Base-by-base conservation (phyloP, 2,797 vertebrate species). In the Anas acuta region DNA sequence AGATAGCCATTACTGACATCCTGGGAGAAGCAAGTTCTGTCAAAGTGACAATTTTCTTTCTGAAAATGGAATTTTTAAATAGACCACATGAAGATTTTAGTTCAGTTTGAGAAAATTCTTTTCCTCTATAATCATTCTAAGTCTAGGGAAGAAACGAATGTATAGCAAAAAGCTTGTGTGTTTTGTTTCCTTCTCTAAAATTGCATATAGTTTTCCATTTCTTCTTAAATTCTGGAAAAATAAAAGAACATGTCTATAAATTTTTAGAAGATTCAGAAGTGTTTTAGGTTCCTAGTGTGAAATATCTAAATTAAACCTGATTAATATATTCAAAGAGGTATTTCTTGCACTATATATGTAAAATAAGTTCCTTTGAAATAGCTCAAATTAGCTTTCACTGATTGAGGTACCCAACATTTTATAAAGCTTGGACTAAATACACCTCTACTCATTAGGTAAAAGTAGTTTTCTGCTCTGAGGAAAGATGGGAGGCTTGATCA, bases 251-350 rank as follows among this genome's bases (percentile, higher is more conserved):
- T 2, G 19, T 26, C 10, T 74, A 41, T 51, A 23, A 1, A 6
- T 35, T 64, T 87, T 71, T 62, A 0, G n/a, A 81, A 73, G 4
- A 21, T 47, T 70, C 6, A 53, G 53, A n/a, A 35, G 8, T 49
- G 25, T 79, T 87, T 33, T 74, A 39, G 11, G 12, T 12, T 30
- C 30, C 20, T 13, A 74, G 5, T 49, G 25, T 57, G 35, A 87
- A 84, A 70, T 20, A 89, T 60, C 15, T 71, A 51, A 65, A 86
- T 11, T 62, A 5, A 51, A 20, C 35, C 21, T 32, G 49, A 81
- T 39, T 26, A 25, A 67, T 4, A 9, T 20, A 45, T 45, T 77
- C 3, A 74, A 64, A 87, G 81, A 64, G 0, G 26, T 0, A 0
- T 33, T 79, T 9, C 28, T 94, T 82, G 16, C 32, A 4, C 21